Base-by-base conservation (phyloP, 53 echinoderm and acorn worm genomes). In the Paracentrotus lividus region DNA sequence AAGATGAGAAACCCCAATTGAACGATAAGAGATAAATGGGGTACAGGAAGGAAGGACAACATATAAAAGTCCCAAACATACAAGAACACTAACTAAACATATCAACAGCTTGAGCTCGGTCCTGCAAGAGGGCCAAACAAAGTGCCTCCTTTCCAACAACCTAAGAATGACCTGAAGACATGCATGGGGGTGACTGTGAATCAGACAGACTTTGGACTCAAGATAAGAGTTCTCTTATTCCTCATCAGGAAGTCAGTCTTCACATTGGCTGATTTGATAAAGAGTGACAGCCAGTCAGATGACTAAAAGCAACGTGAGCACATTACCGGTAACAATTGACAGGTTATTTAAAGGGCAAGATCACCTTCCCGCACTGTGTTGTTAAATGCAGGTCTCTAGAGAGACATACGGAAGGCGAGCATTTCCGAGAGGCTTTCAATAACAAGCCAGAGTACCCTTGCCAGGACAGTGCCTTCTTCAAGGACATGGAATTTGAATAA, bases 221-320 rank as follows among this genome's bases (percentile, higher is more conserved):
- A 72, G 64, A 64, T 29, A n/a, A n/a, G n/a, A n/a, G n/a, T n/a
- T n/a, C n/a, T n/a, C n/a, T 13, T 8, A 31, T 18, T 40, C 34
- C n/a, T 67, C 40, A 18, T 72, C 72, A 72, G 72, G 72, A 72
- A 72, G 72, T 72, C 18, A 13, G 72, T 72, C 72, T 72, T 72
- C 72, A 72, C 72, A 72, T 72, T 72, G 72, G 72, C 5, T 72
- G 72, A 72, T 72, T 72, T 72, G 72, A 72, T 72, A 72, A 72
- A 72, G 72, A 72, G 33, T 72, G 72, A 72, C 72, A 72, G 36
- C 33, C 67, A 67, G 67, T 72, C 72, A 72, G 72, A 72, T 72
- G 72, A 72, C 72, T 72, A 72, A 72, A 72, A 32, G 16, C 72
- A 38, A 72, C 72, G 72, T 72, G 72, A 21, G 72, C 38, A 20